A percentile compares a stretch with the other conserved stretches of the same genome.
phyloP scores from a whole-genome alignment of 2,797 vertebrate species.

The Dryobates pubescens region DNA sequence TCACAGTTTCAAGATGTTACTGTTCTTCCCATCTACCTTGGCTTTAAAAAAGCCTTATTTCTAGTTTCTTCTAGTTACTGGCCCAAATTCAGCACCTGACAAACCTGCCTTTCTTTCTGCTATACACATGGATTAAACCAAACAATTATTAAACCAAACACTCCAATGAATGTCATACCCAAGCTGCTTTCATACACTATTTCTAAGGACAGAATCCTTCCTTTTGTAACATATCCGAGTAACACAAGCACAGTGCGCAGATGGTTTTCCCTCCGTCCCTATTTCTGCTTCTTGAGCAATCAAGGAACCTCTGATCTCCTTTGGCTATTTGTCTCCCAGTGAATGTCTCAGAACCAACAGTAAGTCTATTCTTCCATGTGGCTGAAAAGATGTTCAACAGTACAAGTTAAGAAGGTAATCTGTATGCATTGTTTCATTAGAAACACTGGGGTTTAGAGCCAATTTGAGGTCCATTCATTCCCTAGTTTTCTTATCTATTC shows the following conservation, averaged over 20 bases:
- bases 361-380: neutral
- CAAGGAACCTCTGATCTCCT: neutral
- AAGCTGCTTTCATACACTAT: neutral
- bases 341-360: neutral
- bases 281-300: neutral
- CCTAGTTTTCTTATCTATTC: neutral
- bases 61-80: neutral
- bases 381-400: neutral
- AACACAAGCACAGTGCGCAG: neutral
- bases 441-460: neutral
- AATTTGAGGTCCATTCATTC: neutral
- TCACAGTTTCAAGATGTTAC: neutral
- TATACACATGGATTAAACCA: neutral
- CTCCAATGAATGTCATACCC: neutral
- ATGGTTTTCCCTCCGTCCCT: neutral
- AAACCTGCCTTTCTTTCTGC: neutral
- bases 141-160: neutral
- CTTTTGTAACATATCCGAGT: neutral
- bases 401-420: neutral
- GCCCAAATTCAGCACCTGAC: neutral
- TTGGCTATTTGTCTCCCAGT: neutral
- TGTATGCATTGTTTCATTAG: neutral
- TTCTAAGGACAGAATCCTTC: neutral
- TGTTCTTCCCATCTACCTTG: neutral
- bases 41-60: neutral